Evolutionary conservation across 2,113 vertebrate genomes (phyloP).

Genomic region (Clarias macrocephalus): DNA sequence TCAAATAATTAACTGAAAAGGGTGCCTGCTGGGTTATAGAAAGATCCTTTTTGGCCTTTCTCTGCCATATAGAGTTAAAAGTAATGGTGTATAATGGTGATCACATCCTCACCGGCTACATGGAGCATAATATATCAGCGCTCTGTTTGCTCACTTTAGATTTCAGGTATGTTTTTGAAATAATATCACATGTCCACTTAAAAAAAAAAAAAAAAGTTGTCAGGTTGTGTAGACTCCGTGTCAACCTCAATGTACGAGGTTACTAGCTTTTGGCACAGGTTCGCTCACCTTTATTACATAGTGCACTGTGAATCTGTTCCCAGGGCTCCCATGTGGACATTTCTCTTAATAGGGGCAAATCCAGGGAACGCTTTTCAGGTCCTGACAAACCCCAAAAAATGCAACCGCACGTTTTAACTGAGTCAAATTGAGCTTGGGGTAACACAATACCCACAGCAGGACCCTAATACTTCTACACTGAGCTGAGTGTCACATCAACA

Average conservation of each 20-base stretch:
- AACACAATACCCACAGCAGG: conserved; percentile 65
- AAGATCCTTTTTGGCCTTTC: conserved; percentile 53
- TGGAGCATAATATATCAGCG: conserved; percentile 44
- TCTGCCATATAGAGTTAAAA: conserved; percentile 26
- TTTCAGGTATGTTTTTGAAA: conserved; percentile 49
- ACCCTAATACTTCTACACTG: conserved; percentile 29
- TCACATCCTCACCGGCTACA: conserved; percentile 45
- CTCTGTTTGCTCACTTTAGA: conserved; percentile 44
- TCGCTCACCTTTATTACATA: conserved; percentile 55
- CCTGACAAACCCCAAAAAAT: conserved; percentile 54
- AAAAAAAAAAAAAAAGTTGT: conserved; percentile 46
- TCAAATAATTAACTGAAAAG: conserved; percentile 54
- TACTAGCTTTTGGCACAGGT: conserved; percentile 49
- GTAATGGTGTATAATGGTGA: conserved; percentile 28
- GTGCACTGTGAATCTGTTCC: conserved; percentile 47
- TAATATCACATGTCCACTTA: conserved; percentile 54
- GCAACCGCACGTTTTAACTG: conserved; percentile 57
- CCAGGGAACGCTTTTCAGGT: conserved; percentile 41
- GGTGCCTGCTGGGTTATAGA: conserved; percentile 35
- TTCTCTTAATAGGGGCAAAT: conserved; percentile 61
- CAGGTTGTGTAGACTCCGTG: conserved; percentile 45
- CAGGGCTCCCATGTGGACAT: conserved; percentile 48
- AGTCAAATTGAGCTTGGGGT: conserved; percentile 51
- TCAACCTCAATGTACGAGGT: conserved; percentile 27
- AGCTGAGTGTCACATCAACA: conserved; percentile 49